A percentile compares a stretch with the other conserved stretches of the same genome.
These are phyloP conservation scores for Chloromyia formosa DNA, from an alignment of 2,888 invertebrate species.

Conservation along the genomic window DNA sequence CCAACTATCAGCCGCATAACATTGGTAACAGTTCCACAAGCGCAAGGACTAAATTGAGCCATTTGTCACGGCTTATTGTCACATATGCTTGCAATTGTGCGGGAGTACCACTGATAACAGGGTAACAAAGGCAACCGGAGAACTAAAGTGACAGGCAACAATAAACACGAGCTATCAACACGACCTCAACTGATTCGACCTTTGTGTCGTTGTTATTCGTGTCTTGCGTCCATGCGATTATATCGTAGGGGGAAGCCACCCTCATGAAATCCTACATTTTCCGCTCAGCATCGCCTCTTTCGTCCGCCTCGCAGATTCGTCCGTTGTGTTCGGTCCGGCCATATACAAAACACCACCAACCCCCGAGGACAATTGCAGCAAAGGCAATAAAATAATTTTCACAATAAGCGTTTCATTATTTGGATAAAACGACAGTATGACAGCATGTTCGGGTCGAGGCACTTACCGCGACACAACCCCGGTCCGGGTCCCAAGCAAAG, in stretches of 20 bases:
- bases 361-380: constrained; percentile 46
- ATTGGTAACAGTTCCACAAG: constrained; percentile 15
- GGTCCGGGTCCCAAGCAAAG: neutral
- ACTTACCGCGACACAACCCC: neutral
- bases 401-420: constrained; percentile 65
- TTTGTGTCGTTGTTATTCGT: constrained; percentile 30
- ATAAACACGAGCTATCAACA: constrained; percentile 60
- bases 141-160: constrained; percentile 51
- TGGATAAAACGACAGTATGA: constrained; percentile 35
- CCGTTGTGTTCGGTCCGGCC: neutral
- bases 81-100: constrained; percentile 59
- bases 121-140: constrained; percentile 25
- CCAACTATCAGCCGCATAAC: constrained; percentile 28
- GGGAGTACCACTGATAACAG: constrained; percentile 29
- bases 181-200: constrained; percentile 49
- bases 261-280: too few species aligned
- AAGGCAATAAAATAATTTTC: constrained; percentile 63
- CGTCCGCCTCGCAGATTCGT: constrained; percentile 9
- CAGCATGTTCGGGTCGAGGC: constrained; percentile 28
- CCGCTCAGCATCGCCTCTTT: neutral
- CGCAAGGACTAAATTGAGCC: constrained; percentile 60
- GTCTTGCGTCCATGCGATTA: neutral
- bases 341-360: constrained; percentile 16
- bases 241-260: constrained; percentile 4
- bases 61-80: constrained; percentile 65